These are phyloP conservation scores for Astropecten irregularis DNA, from an alignment of 53 echinoderm and acorn worm genomes.

Conservation along the genomic window DNA sequence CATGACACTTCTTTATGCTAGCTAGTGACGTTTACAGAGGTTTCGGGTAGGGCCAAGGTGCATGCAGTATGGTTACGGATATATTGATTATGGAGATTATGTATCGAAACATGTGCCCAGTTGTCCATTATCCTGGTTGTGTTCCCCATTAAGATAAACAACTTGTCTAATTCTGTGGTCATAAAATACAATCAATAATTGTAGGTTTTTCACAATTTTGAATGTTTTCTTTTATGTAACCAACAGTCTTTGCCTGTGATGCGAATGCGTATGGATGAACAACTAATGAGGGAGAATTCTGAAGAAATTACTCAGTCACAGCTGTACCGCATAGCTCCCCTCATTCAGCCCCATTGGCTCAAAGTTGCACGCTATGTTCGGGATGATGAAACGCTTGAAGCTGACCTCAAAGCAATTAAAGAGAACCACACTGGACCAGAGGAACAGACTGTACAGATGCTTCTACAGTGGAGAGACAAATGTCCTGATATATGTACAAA, in stretches of 20 bases:
- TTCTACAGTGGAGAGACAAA: conserved; percentile 95
- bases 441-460: conserved; percentile 97
- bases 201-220: no score
- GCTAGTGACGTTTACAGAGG: no score
- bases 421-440: conserved; percentile 75
- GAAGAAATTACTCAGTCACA: conserved; percentile 80
- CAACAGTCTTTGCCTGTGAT: conserved; percentile 62
- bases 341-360: conserved; percentile 93
- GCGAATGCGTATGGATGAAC: conserved; percentile 58
- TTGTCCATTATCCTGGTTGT: no score
- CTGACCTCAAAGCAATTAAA: conserved; percentile 81
- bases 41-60: no score
- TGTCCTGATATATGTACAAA: conserved; percentile 89
- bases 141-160: no score
- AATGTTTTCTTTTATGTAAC: no score
- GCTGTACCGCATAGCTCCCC: conserved; percentile 91
- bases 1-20: no score
- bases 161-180: no score
- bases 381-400: conserved; percentile 90
- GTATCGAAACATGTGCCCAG: no score
- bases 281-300: conserved; percentile 60
- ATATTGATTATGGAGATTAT: no score
- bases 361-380: conserved; percentile 88
- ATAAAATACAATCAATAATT: no score
- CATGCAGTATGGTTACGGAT: no score